A percentile compares a stretch with the other conserved stretches of the same genome.
These are phyloP conservation scores for Plectus sambesii DNA, from an alignment of 1,140 invertebrate species.

Conservation along the genomic window DNA sequence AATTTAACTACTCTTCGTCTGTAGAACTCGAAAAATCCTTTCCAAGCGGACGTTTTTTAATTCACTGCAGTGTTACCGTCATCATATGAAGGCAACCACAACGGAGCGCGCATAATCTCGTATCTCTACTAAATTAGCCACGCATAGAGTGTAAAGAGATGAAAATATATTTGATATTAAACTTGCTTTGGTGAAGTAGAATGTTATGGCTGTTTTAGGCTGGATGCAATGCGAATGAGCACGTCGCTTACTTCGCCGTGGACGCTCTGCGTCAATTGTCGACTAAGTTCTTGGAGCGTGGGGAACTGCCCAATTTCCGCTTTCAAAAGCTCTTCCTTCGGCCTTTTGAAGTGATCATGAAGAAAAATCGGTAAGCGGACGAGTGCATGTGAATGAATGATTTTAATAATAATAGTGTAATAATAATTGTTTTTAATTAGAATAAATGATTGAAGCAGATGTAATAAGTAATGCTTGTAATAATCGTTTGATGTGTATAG, in stretches of 20 bases:
- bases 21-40: too few species aligned
- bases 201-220: constrained; percentile 44
- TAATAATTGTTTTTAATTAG: not conserved
- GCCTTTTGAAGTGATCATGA: constrained; percentile 98
- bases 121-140: constrained; percentile 11
- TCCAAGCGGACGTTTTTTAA: too few species aligned
- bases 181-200: constrained; percentile 8
- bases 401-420: constrained; percentile 6
- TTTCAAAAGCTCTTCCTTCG: constrained; percentile 99
- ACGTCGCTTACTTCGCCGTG: constrained; percentile 92
- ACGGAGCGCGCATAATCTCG: constrained; percentile 13
- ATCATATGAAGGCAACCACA: not conserved
- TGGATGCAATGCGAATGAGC: constrained; percentile 85
- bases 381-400: constrained; percentile 8
- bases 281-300: constrained; percentile 99
- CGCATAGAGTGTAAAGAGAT: too few species aligned
- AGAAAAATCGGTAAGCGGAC: constrained; percentile 57
- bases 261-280: constrained; percentile 92
- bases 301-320: constrained; percentile 95
- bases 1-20: too few species aligned
- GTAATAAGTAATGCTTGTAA: too few species aligned
- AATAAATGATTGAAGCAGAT: constrained; percentile 2
- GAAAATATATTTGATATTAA: too few species aligned
- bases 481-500: too few species aligned
- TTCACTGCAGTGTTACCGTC: too few species aligned